Conservation (phyloP, 2,113 vertebrate species). For the Arizona elegans region DNA sequence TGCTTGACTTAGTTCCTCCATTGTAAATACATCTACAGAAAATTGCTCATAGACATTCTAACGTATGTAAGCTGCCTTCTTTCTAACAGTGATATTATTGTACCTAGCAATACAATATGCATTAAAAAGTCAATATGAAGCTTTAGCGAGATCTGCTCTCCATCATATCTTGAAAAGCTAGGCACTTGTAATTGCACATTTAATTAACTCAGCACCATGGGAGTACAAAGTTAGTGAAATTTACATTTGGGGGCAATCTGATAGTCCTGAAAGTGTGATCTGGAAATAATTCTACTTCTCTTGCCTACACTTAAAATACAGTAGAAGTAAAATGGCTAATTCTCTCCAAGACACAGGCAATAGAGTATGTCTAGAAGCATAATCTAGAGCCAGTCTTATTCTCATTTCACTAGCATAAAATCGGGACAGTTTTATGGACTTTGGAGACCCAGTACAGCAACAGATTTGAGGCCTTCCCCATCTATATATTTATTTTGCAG, state of each 20-base stretch:
- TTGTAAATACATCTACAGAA: background rate
- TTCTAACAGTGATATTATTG: slow-evolving; percentile 5
- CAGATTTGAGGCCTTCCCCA: background rate
- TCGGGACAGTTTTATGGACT: background rate
- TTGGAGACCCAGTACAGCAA: background rate
- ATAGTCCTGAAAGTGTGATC: background rate
- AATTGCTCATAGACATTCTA: background rate
- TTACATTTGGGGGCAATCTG: background rate
- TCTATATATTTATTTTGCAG: background rate
- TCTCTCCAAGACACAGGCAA: background rate
- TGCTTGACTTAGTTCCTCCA: slow-evolving; percentile 35
- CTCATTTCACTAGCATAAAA: background rate
- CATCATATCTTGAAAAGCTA: background rate
- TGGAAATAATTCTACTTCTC: background rate
- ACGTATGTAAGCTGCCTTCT: slow-evolving; percentile 8
- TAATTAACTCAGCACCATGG: background rate
- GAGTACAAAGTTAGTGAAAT: background rate
- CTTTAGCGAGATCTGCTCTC: background rate
- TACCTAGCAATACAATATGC: background rate
- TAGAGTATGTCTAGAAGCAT: background rate
- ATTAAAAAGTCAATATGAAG: background rate
- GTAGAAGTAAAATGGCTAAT: background rate
- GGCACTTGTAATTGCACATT: background rate
- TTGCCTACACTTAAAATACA: background rate
- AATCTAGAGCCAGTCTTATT: background rate